Evolutionary conservation across 2,888 invertebrate species (phyloP).

Genomic region (Habroteleia sp.): DNA sequence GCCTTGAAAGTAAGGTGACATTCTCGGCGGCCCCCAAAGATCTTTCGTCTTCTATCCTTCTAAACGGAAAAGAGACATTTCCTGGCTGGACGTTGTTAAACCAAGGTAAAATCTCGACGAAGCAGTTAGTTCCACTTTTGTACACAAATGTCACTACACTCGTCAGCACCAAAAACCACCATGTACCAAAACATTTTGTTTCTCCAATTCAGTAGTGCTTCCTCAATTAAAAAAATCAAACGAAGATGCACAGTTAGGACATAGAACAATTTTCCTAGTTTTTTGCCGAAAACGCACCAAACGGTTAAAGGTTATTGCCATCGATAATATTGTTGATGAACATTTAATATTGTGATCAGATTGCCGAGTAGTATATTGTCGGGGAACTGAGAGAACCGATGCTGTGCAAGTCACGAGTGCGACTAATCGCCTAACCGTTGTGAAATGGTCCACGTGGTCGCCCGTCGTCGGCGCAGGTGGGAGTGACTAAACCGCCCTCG

Average conservation of each 20-base stretch:
- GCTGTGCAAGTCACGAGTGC: slow-evolving; percentile 67
- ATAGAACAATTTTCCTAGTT: not conserved
- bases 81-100: slow-evolving; percentile 15
- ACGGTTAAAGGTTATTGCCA: slow-evolving; percentile 25
- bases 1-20: slow-evolving; percentile 73
- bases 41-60: slow-evolving; percentile 68
- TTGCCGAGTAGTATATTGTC: slow-evolving; percentile 9
- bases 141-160: slow-evolving; percentile 33
- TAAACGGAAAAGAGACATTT: slow-evolving; percentile 23
- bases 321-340: slow-evolving; percentile 3
- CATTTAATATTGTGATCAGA: slow-evolving; percentile 27
- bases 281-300: no score
- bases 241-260: no score
- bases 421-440: slow-evolving; percentile 66
- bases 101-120: not conserved
- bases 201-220: not conserved
- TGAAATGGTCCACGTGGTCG: slow-evolving; percentile 71
- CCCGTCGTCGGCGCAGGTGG: slow-evolving; percentile 68
- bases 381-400: slow-evolving; percentile 50
- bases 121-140: slow-evolving; percentile 2
- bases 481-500: slow-evolving; percentile 71
- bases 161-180: slow-evolving; percentile 7
- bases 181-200: not conserved
- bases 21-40: slow-evolving; percentile 71
- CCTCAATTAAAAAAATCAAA: not conserved